Evolutionary conservation across 2,888 invertebrate species (phyloP).

Genomic region (Noctua pronuba): DNA sequence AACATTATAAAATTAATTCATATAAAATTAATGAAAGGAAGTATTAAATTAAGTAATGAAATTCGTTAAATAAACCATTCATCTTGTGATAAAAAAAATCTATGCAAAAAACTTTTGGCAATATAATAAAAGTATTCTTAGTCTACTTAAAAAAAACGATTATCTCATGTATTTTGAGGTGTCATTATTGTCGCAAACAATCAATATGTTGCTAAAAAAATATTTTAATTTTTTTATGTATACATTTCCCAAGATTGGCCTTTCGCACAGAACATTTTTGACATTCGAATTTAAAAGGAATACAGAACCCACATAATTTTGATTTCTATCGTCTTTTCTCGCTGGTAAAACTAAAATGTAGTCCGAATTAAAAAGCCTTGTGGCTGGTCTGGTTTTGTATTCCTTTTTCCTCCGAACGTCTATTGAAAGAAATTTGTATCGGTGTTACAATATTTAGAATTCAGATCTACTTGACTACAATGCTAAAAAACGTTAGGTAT

Average conservation of each 20-base stretch:
- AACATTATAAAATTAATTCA: too few relatives aligned
- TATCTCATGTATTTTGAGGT: too few relatives aligned
- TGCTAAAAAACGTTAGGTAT: conserved; percentile 64
- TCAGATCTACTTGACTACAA: conserved; percentile 60
- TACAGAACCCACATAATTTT: background rate
- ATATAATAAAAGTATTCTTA: too few relatives aligned
- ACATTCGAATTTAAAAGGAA: conserved; percentile 16
- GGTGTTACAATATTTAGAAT: conserved; percentile 26
- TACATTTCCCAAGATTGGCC: conserved; percentile 28
- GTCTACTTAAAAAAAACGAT: too few relatives aligned
- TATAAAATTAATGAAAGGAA: too few relatives aligned
- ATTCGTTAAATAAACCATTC: too few relatives aligned
- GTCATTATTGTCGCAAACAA: too few relatives aligned
- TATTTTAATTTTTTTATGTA: background rate
- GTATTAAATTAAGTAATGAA: too few relatives aligned
- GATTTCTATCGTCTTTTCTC: background rate
- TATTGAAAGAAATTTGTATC: background rate
- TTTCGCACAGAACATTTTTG: background rate
- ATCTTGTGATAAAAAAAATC: too few relatives aligned
- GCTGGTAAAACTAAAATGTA: conserved; percentile 1
- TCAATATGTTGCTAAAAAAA: background rate
- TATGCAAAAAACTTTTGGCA: too few relatives aligned
- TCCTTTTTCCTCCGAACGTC: background rate
- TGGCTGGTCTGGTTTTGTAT: background rate
- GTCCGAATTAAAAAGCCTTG: background rate